Evolutionary conservation across 2,113 vertebrate species (phyloP), one percentile per base, ranked within the genome.

Genomic region (Crocuta crocuta): DNA sequence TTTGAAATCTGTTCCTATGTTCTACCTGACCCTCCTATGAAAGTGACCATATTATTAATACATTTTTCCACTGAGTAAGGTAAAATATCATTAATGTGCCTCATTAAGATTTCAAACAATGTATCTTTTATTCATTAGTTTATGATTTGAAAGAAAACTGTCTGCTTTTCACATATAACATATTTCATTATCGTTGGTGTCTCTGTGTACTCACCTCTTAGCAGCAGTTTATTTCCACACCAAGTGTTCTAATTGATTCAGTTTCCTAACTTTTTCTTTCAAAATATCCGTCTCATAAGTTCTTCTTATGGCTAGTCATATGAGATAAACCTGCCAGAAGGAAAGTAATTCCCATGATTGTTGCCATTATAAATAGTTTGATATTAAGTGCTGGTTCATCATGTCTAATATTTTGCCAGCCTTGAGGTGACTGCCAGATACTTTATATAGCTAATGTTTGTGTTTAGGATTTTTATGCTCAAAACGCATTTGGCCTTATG

Each of bases 21-120:
- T 91, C 58, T 48, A 45, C 2, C 28, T 84, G 45, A 11, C 31
- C 23, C 65, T 92, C 39, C 35, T 80, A 35, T 92, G 79, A 91
- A 86, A 39, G 10, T 74, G 43, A 79, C 61, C 35, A 66, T 43
- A 55, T 15, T 31, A 26, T 55, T 85, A 89, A 94, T 33, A 63
- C 63, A 53, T 24, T 50, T 50, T 48, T 73, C 26, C 53, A 58
- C 13, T 83, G 26, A 81, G 23, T 23, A 68, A 85, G 73, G 26
- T 43, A 89, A 85, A 89, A 53, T 88, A 21, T 13, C 1, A 4
- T 86, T 82, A 50, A 23, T 26, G 33, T 39, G 19, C 19, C 3
- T 71, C 43, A 71, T 68, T 91, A 81, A 97, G 70, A 70, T 84
- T 79, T 61, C 26, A 91, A 84, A 58, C 78, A 55, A 35, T 65